Percentiles rank a stretch among this genome's conserved stretches.
These are phyloP conservation scores for Xestoiulus laeticollis DNA, from an alignment of 2,888 invertebrate genomes.

Conservation along the genomic window DNA sequence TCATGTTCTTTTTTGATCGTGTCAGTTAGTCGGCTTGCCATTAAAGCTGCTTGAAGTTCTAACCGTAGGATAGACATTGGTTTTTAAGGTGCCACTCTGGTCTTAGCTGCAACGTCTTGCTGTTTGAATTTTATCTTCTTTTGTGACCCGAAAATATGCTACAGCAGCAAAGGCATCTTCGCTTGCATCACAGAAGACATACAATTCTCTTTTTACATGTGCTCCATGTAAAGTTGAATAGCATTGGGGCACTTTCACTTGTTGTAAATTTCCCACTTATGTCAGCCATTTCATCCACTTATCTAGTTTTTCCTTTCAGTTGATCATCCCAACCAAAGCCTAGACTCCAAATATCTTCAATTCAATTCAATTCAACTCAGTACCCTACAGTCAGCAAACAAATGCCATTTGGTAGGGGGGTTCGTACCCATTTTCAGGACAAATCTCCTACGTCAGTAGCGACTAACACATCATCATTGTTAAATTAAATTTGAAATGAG, in stretches of 20 bases:
- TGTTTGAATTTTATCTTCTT: not conserved
- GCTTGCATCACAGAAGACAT: not conserved
- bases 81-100: not conserved
- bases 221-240: not conserved
- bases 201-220: not conserved
- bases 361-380: no score
- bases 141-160: not conserved
- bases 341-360: not conserved
- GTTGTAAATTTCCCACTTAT: not conserved
- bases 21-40: not conserved
- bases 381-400: no score
- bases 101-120: not conserved
- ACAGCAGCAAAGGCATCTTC: conserved; percentile 24
- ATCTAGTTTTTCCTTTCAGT: not conserved
- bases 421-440: no score
- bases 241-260: not conserved
- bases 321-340: not conserved
- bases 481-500: no score
- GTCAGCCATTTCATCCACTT: not conserved
- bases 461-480: no score
- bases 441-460: no score
- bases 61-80: not conserved
- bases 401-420: no score
- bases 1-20: not conserved
- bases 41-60: not conserved